Conservation (phyloP, 1,140 invertebrate genomes). For the Hyles vespertilio region DNA sequence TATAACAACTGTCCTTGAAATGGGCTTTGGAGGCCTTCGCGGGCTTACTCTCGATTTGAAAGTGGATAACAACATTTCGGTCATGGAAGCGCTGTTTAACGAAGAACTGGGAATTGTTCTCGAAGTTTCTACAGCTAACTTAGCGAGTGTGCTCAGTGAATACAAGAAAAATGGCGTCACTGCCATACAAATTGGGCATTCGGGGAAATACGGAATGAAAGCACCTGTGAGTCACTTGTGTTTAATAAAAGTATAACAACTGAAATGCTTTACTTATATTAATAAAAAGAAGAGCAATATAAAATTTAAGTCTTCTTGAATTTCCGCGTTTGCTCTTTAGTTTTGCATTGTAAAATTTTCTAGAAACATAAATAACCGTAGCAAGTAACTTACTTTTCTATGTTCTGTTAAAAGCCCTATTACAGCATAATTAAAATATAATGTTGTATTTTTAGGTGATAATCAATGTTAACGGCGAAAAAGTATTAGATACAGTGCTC, state of each 20-base stretch:
- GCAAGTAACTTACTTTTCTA: no score
- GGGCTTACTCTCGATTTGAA: constrained; percentile 84
- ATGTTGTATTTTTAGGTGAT: constrained; percentile 36
- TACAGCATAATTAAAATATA: not conserved
- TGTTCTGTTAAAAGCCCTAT: no score
- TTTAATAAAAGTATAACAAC: no score
- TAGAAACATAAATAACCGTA: no score
- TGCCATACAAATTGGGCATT: constrained; percentile 85
- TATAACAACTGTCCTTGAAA: constrained; percentile 93
- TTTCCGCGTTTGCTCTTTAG: no score
- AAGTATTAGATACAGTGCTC: constrained; percentile 81
- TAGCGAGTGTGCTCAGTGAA: constrained; percentile 77
- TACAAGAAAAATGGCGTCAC: constrained; percentile 80
- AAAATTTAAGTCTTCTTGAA: no score
- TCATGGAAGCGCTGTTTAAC: constrained; percentile 86
- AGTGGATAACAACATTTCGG: constrained; percentile 72
- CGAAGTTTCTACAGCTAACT: constrained; percentile 81
- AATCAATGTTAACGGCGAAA: constrained; percentile 78
- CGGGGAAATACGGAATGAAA: constrained; percentile 80
- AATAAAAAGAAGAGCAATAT: no score
- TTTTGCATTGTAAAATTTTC: no score
- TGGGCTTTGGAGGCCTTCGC: constrained; percentile 94
- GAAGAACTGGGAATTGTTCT: constrained; percentile 96
- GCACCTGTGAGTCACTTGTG: constrained; percentile 59
- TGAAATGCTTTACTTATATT: no score